Percentiles rank a stretch among this genome's conserved stretches.
Evolutionary conservation across 2,113 vertebrate genomes (phyloP).

Genomic region (Mirza zaza): DNA sequence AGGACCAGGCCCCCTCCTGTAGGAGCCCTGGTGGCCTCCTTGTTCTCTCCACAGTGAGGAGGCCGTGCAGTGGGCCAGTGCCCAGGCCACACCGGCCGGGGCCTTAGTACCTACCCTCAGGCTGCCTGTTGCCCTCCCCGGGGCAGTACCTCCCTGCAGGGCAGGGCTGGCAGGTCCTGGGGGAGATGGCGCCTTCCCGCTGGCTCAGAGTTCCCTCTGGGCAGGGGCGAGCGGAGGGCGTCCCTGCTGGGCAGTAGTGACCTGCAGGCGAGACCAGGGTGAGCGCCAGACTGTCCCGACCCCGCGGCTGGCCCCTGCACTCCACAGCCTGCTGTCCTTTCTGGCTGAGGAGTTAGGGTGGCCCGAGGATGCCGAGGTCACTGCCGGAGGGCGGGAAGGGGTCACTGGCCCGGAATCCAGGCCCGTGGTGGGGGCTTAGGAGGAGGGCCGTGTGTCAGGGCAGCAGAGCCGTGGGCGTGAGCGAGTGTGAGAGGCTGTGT

Average conservation of each 20-base stretch:
- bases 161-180: conserved; percentile 87
- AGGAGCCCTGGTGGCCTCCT: not conserved
- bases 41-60: not conserved
- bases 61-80: too few relatives aligned
- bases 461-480: not conserved
- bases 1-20: not conserved
- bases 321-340: not conserved
- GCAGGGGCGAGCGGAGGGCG: conserved; percentile 85
- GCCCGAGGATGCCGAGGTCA: not conserved
- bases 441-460: not conserved
- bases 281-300: not conserved
- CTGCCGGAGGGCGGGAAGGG: not conserved
- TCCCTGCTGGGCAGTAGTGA: conserved; percentile 87
- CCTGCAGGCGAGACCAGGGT: conserved; percentile 79
- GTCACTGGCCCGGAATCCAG: not conserved
- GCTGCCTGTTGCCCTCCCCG: conserved; percentile 85
- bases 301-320: too few relatives aligned
- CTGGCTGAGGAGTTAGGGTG: not conserved
- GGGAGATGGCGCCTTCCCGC: conserved; percentile 82
- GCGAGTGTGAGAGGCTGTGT: not conserved
- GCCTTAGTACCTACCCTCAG: conserved; percentile 85
- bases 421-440: not conserved
- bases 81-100: not conserved
- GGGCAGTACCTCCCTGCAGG: conserved; percentile 89
- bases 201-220: conserved; percentile 88